Evolutionary conservation across 2,113 vertebrate genomes (phyloP).

Genomic region (Maccullochella peelii): DNA sequence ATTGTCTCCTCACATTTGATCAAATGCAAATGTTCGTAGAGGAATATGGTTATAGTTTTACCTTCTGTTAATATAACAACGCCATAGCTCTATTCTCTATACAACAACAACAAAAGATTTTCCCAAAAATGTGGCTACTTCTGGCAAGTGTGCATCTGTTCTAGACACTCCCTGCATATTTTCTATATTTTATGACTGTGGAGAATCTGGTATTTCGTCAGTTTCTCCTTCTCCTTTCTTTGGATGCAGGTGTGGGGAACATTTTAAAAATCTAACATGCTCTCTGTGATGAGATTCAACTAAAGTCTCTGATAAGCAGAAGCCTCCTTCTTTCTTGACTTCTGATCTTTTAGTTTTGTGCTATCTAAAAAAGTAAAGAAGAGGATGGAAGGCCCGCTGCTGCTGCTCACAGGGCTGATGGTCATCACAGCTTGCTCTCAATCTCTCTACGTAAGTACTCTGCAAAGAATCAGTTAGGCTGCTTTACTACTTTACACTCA

Average conservation of each 20-base stretch:
- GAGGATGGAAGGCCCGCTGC: constrained; percentile 42
- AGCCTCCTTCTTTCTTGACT: not conserved
- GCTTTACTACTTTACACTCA: not conserved
- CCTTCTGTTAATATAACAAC: not conserved
- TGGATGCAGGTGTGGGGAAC: constrained; percentile 17
- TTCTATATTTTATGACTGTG: constrained; percentile 66
- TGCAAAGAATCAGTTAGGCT: not conserved
- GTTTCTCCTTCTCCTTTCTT: not conserved
- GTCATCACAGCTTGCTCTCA: constrained; percentile 26
- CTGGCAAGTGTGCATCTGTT: constrained; percentile 44
- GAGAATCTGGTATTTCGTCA: constrained; percentile 75
- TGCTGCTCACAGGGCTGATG: constrained; percentile 42
- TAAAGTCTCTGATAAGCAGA: not conserved
- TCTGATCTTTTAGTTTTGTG: not conserved
- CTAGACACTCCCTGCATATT: constrained; percentile 56
- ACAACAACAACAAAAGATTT: not conserved
- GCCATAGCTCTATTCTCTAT: not conserved
- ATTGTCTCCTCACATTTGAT: not conserved
- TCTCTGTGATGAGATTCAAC: not conserved
- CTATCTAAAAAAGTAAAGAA: not conserved
- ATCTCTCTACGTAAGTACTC: constrained; percentile 57
- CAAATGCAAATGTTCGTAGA: not conserved
- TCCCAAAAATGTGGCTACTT: not conserved
- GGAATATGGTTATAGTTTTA: not conserved
- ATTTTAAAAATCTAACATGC: not conserved